Conservation (phyloP, 2,113 vertebrate species). For the Nyctereutes procyonoides region DNA sequence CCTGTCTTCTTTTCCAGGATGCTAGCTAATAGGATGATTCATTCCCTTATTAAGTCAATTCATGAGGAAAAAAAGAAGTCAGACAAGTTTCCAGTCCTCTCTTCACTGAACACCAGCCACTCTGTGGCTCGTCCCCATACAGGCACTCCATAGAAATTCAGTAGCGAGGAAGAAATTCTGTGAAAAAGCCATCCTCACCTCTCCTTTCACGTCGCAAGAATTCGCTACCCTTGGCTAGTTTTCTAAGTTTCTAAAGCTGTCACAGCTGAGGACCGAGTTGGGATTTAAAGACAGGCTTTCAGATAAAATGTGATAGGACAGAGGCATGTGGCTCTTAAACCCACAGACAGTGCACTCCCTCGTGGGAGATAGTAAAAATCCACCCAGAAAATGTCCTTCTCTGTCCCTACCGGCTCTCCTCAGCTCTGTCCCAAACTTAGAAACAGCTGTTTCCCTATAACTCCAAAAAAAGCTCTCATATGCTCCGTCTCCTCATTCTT, state of each 20-base stretch:
- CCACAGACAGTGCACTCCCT: not conserved
- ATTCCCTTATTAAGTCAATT: constrained; percentile 38
- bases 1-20: constrained; percentile 18
- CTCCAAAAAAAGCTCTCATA: constrained; percentile 68
- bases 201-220: not conserved
- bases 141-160: not conserved
- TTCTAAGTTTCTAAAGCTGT: not conserved
- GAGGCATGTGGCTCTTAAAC: not conserved
- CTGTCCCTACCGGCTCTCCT: not conserved
- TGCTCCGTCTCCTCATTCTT: constrained; percentile 24
- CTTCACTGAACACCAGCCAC: not conserved
- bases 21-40: constrained; percentile 60
- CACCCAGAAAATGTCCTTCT: constrained; percentile 38
- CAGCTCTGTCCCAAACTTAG: constrained; percentile 73
- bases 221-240: not conserved
- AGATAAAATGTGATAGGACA: constrained; percentile 7
- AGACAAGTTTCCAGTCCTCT: not conserved
- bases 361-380: constrained; percentile 26
- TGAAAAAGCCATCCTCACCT: not conserved
- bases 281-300: constrained; percentile 54
- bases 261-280: not conserved
- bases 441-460: constrained; percentile 71
- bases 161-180: not conserved
- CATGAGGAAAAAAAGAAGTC: constrained; percentile 34
- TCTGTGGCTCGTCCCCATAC: not conserved